Evolutionary conservation across 2,888 invertebrate species (phyloP).

Genomic region (Sepiola atlantica): DNA sequence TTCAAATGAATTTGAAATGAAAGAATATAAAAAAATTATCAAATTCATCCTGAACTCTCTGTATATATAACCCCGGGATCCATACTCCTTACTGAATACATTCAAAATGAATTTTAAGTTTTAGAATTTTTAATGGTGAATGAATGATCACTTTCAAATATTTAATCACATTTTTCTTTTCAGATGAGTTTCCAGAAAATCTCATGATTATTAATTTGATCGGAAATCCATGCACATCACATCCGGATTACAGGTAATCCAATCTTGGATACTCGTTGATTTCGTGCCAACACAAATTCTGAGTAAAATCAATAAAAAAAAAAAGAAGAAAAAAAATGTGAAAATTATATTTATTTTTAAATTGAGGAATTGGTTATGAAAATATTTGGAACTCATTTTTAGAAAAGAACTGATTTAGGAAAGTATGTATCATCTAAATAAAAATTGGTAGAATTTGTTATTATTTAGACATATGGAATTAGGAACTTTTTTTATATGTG

Average conservation of each 20-base stretch:
- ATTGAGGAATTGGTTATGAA: background rate
- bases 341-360: background rate
- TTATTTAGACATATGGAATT: too few species aligned
- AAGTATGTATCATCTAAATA: background rate
- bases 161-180: conserved; percentile 47
- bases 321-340: background rate
- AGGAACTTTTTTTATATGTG: too few species aligned
- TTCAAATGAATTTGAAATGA: too few species aligned
- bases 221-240: conserved; percentile 65
- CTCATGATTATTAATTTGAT: conserved; percentile 66
- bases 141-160: background rate
- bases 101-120: background rate
- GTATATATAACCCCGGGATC: too few species aligned
- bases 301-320: too few species aligned
- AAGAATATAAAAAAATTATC: too few species aligned
- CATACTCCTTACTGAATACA: too few species aligned
- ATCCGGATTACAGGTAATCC: conserved; percentile 64
- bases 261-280: background rate
- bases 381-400: too few species aligned
- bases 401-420: too few species aligned
- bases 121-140: background rate
- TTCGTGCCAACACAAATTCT: background rate
- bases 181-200: conserved; percentile 68
- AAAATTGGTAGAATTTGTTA: too few species aligned
- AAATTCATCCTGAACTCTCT: too few species aligned